phyloP scores from a whole-genome alignment of 2,113 vertebrate genomes.

The Mus spicilegus region DNA sequence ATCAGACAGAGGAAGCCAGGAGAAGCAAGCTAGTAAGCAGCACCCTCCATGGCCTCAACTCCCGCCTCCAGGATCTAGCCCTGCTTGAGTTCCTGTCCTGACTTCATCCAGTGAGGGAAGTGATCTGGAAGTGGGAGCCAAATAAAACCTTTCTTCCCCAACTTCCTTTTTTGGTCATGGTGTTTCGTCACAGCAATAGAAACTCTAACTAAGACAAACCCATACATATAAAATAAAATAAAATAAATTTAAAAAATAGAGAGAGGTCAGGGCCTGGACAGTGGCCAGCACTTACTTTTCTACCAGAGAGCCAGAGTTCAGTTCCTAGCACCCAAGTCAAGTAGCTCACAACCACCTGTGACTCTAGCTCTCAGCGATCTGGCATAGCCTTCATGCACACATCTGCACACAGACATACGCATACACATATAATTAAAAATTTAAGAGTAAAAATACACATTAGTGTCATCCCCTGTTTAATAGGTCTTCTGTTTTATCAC shows the following conservation, averaged over 20 bases:
- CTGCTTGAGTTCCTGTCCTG: no score
- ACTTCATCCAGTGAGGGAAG: no score
- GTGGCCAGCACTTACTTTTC: background rate
- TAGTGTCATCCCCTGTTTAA: background rate
- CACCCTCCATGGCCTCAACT: no score
- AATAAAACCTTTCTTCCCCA: no score
- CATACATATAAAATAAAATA: background rate
- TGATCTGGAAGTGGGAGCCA: no score
- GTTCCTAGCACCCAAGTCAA: background rate
- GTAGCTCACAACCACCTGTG: background rate
- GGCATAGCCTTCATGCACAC: background rate
- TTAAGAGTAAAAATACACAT: background rate
- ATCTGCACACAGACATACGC: no score
- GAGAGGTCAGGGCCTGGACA: background rate
- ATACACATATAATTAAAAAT: background rate
- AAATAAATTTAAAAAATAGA: background rate
- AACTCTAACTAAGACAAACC: no score
- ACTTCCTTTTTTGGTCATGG: no score
- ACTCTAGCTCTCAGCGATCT: background rate
- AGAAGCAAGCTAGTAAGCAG: no score
- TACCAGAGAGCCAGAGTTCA: background rate
- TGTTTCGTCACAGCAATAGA: no score
- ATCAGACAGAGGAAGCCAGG: no score
- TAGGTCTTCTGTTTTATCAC: background rate
- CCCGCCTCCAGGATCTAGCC: no score